These are phyloP conservation scores for Pelusios castaneus DNA, from an alignment of 2,113 vertebrate species.

Conservation along the genomic window DNA sequence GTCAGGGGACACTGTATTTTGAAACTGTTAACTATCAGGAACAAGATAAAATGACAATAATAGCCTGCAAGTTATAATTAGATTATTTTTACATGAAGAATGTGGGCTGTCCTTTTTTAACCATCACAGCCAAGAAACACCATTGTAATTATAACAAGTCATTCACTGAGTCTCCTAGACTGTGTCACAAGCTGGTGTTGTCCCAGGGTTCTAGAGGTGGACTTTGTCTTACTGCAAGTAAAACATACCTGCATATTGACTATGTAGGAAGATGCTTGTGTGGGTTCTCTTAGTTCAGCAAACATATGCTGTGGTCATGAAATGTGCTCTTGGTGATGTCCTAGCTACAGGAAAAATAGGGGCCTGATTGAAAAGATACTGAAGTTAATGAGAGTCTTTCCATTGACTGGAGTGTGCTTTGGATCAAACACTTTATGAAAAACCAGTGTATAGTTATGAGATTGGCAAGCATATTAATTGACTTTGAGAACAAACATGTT, in stretches of 20 bases:
- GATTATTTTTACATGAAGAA: neutral
- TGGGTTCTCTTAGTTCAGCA: neutral
- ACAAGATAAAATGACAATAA: neutral
- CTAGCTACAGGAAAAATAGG: neutral
- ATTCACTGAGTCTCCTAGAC: rapidly evolving
- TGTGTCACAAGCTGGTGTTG: rapidly evolving
- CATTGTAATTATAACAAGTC: neutral
- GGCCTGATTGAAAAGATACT: neutral
- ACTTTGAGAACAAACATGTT: neutral
- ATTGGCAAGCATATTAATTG: neutral
- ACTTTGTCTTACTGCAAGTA: neutral
- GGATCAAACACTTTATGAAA: neutral
- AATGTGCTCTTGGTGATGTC: neutral
- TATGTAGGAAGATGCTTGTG: neutral
- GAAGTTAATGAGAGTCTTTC: neutral
- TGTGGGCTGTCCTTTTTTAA: neutral
- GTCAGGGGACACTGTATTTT: slow-evolving; percentile 15
- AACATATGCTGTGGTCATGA: neutral
- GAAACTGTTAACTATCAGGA: neutral
- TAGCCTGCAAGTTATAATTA: neutral
- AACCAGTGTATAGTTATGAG: neutral
- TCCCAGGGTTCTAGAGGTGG: neutral
- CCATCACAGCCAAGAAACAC: neutral
- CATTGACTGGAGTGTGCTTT: neutral
- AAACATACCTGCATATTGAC: neutral